phyloP scores from a whole-genome alignment of 2,888 invertebrate genomes.

The Tipula unca region DNA sequence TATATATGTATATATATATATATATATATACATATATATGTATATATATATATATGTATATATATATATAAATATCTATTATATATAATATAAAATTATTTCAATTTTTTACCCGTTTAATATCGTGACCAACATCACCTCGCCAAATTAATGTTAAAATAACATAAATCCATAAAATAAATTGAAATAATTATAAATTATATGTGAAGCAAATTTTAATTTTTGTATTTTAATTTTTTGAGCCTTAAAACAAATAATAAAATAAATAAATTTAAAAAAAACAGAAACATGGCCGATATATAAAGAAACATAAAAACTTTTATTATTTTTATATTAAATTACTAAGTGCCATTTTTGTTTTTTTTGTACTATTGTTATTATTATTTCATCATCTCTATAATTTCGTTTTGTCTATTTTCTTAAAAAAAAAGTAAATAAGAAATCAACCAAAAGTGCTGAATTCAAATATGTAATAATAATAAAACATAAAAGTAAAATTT shows the following conservation, averaged over 20 bases:
- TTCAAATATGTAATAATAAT: slow-evolving; percentile 2
- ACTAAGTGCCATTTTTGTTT: slow-evolving; percentile 3
- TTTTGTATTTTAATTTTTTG: neutral
- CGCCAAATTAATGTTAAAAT: neutral
- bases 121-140: neutral
- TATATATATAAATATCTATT: too few species aligned
- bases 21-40: too few species aligned
- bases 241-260: neutral
- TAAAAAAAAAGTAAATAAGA: neutral
- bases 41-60: too few species aligned
- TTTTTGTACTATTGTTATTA: neutral
- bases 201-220: neutral
- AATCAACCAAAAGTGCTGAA: slow-evolving; percentile 8
- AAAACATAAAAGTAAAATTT: neutral
- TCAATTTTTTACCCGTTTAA: neutral
- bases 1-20: too few species aligned
- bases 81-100: neutral
- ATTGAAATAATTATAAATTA: neutral
- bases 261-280: neutral
- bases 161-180: neutral
- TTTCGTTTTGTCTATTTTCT: neutral
- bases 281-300: neutral
- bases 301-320: neutral
- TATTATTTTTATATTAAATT: neutral
- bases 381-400: neutral